phyloP scores from a whole-genome alignment of 2,888 invertebrate species.

The Lithophane leautieri region DNA sequence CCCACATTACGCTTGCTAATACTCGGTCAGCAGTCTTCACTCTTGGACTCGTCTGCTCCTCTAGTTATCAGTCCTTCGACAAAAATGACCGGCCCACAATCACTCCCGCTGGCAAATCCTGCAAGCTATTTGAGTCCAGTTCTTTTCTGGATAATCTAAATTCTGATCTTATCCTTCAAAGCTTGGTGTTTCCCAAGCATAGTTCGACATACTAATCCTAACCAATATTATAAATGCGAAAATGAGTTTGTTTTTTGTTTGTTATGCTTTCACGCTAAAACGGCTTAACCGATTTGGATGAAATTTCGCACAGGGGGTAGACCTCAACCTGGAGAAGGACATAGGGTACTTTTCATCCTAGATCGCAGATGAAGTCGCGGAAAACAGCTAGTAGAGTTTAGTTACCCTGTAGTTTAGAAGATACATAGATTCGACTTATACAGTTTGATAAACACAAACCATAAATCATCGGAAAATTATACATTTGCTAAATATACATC shows the following conservation, averaged over 20 bases:
- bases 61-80: background rate
- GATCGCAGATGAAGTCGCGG: too few species aligned
- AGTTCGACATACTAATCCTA: background rate
- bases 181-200: background rate
- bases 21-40: background rate
- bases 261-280: too few species aligned
- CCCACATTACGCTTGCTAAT: background rate
- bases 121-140: too few species aligned
- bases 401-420: background rate
- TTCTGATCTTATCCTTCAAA: background rate
- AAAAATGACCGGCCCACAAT: background rate
- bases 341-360: too few species aligned
- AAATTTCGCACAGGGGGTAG: too few species aligned
- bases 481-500: constrained; percentile 4
- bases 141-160: too few species aligned
- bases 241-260: too few species aligned
- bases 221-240: too few species aligned
- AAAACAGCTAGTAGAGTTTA: too few species aligned
- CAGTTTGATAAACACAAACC: background rate
- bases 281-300: too few species aligned
- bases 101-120: too few species aligned
- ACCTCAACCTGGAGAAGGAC: too few species aligned
- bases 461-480: background rate
- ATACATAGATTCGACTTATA: background rate
- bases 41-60: background rate